Evolutionary conservation across 2,888 invertebrate genomes (phyloP).

Genomic region (Yponomeuta evonymella): DNA sequence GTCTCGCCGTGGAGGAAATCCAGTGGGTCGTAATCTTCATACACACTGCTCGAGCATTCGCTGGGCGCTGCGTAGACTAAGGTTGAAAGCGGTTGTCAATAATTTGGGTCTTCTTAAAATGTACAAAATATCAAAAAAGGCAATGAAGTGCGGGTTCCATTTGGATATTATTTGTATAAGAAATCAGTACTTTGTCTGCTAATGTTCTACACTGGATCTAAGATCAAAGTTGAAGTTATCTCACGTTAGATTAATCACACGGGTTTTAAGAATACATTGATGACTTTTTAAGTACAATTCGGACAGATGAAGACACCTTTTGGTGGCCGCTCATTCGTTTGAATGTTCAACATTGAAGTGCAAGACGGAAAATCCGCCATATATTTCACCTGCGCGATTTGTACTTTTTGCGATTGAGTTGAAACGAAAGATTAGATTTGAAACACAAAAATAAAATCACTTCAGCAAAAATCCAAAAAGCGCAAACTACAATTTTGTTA

Average conservation of each 20-base stretch:
- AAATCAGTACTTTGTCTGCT: no score
- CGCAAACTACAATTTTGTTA: background rate
- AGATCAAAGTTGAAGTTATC: no score
- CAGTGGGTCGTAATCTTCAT: constrained; percentile 69
- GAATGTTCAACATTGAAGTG: background rate
- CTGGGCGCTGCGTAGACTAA: constrained; percentile 59
- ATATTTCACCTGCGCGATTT: no score
- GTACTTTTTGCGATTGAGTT: background rate
- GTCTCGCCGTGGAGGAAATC: constrained; percentile 71
- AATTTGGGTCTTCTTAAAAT: background rate
- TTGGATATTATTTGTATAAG: no score
- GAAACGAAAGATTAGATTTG: background rate
- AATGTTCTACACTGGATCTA: no score
- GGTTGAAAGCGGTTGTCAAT: background rate
- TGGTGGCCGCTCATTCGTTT: no score
- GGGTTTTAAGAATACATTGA: no score
- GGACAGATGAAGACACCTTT: no score
- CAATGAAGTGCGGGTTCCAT: no score
- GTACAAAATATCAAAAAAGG: background rate
- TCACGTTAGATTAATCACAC: no score
- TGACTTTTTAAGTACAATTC: no score
- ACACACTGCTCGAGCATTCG: constrained; percentile 64
- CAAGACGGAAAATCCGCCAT: background rate
- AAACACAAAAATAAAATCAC: constrained; percentile 2
- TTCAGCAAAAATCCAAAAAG: constrained; percentile 10